Conservation (phyloP, 2,888 invertebrate species). For the Drosophila falleni region DNA sequence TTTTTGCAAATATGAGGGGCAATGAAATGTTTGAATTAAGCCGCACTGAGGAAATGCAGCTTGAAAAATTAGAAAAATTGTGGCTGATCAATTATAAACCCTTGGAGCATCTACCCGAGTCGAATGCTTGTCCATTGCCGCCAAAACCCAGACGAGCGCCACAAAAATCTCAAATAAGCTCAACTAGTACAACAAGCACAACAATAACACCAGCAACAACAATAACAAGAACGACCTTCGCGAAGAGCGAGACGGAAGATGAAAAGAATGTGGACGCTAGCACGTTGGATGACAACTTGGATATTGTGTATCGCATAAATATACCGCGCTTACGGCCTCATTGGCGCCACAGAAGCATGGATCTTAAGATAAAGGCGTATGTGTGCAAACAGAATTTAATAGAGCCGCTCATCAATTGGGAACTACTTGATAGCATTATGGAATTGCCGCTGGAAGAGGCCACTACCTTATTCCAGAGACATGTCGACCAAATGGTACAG, state of each 20-base stretch:
- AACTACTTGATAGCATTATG: slow-evolving; percentile 43
- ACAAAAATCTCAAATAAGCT: background rate
- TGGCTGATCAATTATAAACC: slow-evolving; percentile 24
- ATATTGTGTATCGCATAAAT: slow-evolving; percentile 15
- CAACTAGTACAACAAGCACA: background rate
- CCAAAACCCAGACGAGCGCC: background rate
- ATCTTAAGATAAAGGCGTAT: slow-evolving; percentile 11
- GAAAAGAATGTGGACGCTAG: background rate
- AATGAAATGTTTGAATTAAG: background rate
- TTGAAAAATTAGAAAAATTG: slow-evolving; percentile 4
- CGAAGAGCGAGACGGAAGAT: background rate
- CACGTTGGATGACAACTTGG: slow-evolving; percentile 19
- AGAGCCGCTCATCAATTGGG: slow-evolving; percentile 27
- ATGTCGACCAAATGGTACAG: slow-evolving; percentile 2
- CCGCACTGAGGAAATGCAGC: background rate
- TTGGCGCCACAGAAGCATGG: slow-evolving; percentile 29
- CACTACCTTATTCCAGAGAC: slow-evolving; percentile 2
- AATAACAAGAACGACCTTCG: background rate
- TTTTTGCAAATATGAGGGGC: background rate
- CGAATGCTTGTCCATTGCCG: background rate
- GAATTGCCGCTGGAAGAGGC: slow-evolving; percentile 15
- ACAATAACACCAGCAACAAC: background rate
- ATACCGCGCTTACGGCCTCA: slow-evolving; percentile 14
- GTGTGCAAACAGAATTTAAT: slow-evolving; percentile 31
- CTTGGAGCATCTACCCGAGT: slow-evolving; percentile 5